Conservation (phyloP, 2,113 vertebrate genomes). For the Pipa parva region DNA sequence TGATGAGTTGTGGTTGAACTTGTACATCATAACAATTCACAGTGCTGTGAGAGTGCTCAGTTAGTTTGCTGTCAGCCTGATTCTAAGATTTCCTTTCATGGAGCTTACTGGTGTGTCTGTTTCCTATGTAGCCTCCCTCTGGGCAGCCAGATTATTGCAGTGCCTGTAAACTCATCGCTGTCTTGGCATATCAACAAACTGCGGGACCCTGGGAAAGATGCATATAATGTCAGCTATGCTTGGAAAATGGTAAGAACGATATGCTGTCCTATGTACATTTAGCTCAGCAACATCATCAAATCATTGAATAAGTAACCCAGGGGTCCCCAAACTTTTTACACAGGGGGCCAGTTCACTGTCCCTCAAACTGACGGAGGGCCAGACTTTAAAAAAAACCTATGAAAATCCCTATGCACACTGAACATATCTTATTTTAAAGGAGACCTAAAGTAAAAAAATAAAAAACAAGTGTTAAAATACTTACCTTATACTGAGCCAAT, state of each 20-base stretch:
- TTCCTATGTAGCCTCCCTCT: slow-evolving; percentile 80
- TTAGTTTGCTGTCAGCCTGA: slow-evolving; percentile 5
- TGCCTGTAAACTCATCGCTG: slow-evolving; percentile 91
- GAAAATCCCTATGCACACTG: too few species aligned
- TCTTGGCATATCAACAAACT: slow-evolving; percentile 95
- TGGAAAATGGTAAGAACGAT: slow-evolving; percentile 87
- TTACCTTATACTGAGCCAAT: too few species aligned
- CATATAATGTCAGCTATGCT: slow-evolving; percentile 97
- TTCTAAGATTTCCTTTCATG: slow-evolving; percentile 3
- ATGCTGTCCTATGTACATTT: neutral
- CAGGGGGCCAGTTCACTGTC: too few species aligned
- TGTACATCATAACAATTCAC: slow-evolving; percentile 3
- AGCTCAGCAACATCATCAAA: too few species aligned
- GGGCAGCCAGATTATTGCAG: slow-evolving; percentile 91
- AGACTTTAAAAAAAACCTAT: too few species aligned
- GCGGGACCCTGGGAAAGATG: slow-evolving; percentile 78
- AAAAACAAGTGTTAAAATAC: too few species aligned
- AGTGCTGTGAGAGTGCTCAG: neutral
- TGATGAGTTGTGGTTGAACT: neutral
- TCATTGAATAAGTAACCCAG: too few species aligned
- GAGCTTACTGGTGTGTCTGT: slow-evolving; percentile 33
- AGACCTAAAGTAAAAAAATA: too few species aligned
- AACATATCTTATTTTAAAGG: too few species aligned
- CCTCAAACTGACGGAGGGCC: too few species aligned
- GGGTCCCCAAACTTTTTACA: too few species aligned